Base-by-base conservation (phyloP, 2,113 vertebrate species). In the Eulemur macaco region DNA sequence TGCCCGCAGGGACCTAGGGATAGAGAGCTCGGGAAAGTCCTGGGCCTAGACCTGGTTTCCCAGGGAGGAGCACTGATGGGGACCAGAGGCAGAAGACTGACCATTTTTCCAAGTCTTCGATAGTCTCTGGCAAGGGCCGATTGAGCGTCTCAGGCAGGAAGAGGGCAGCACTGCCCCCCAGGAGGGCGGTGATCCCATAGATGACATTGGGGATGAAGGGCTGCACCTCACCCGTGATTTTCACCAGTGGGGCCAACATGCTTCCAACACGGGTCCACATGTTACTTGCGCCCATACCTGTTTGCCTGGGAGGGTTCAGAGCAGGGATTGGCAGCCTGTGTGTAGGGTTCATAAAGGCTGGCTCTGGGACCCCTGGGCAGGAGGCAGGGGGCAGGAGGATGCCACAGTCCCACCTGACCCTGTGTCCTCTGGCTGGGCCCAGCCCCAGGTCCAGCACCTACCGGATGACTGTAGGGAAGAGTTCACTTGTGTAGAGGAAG, bases 401-500 rank as follows among this genome's bases (percentile, higher is more conserved):
- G 77, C 60, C 29, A n/a, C 58, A 42, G 17, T 45, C 78, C 31
- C 69, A n/a, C 58, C 15, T 54, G 63, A n/a, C 18, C 47, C 64
- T 13, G 15, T 9, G 18, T 64, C 56, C 56, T 20, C 12, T 1
- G 29, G 34, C 5, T 0, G 21, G 37, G 25, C 66, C 3, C 0
- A 1, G 0, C 0, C 0, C 54, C 47, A 18, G 14, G 1, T 2
- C 4, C 13, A 29, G 50, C 69, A 82, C 77, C n/a, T 98, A 99
- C 98, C 98, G 97, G 96, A 98, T 97, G 8, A 98, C 97, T 0
- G 98, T 99, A 3, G 98, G 98, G 63, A 98, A 99, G 25, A 99
- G 98, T 96, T 99, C 98, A 0, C 98, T 98, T 0, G 98, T 98
- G 94, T 98, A 98, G 93, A 98, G 98, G 96, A 99, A 99, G 95